A percentile compares a stretch with the other conserved stretches of the same genome.
Conservation (phyloP, 2,797 vertebrate species). For the Brachyalestes nurse region DNA sequence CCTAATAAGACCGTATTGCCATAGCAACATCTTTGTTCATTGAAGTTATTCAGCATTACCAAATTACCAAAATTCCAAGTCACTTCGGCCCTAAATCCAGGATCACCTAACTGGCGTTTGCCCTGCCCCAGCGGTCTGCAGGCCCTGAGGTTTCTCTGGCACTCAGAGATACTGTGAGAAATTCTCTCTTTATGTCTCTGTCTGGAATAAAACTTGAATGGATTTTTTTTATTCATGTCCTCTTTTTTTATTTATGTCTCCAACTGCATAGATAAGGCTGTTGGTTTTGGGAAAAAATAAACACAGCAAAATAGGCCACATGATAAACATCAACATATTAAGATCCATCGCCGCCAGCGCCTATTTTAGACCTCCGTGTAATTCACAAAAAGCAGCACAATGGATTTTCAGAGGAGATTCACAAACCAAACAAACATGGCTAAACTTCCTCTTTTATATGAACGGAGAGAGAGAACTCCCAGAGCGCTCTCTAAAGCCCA, state of each 20-base stretch:
- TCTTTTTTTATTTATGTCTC: conserved; percentile 23
- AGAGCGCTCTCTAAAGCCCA: conserved; percentile 28
- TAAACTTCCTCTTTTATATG: conserved; percentile 33
- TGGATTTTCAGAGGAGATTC: conserved; percentile 37
- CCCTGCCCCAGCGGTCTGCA: neutral
- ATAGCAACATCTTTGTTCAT: too few relatives aligned
- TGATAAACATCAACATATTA: conserved; percentile 36
- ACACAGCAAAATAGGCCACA: conserved; percentile 33
- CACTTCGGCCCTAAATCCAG: neutral
- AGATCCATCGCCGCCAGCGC: neutral
- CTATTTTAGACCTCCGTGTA: neutral
- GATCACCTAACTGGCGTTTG: neutral
- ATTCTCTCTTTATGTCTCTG: neutral
- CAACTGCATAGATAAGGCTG: neutral
- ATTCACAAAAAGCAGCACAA: conserved; percentile 29
- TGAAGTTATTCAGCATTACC: too few relatives aligned
- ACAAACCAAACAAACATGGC: conserved; percentile 46
- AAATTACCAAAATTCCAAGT: too few relatives aligned
- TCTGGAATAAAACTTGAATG: conserved; percentile 22
- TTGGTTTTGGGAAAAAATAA: conserved; percentile 42
- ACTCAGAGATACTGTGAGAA: conserved; percentile 33
- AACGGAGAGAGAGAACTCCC: conserved; percentile 37
- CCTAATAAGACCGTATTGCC: too few relatives aligned
- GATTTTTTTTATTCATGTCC: conserved; percentile 31
- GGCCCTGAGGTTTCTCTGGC: neutral